These are phyloP conservation scores for Dolichallabes microphthalmus DNA, from an alignment of 2,113 vertebrate genomes.

Conservation along the genomic window DNA sequence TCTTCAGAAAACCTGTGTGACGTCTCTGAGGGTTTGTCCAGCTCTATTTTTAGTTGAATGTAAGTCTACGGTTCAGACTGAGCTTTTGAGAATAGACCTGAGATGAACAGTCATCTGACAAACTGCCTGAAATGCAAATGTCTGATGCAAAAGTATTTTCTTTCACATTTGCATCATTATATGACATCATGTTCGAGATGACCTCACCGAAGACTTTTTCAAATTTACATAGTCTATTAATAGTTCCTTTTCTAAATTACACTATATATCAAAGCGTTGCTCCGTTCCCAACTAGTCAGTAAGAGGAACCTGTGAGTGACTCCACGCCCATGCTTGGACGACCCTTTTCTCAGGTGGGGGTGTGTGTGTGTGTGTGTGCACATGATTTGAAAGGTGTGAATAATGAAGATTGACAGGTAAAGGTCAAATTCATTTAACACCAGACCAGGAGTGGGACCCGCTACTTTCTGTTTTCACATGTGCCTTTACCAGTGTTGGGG, in stretches of 20 bases:
- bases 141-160: background rate
- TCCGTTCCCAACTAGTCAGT: background rate
- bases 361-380: background rate
- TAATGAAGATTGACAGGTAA: slow-evolving; percentile 16
- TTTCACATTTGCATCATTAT: background rate
- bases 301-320: background rate
- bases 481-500: background rate
- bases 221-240: background rate
- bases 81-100: too few relatives aligned
- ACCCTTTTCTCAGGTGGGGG: background rate
- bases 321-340: background rate
- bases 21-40: too few relatives aligned
- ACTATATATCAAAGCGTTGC: background rate
- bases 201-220: background rate
- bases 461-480: background rate
- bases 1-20: too few relatives aligned
- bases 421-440: background rate
- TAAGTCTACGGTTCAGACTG: too few relatives aligned
- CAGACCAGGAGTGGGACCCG: background rate
- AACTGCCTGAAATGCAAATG: too few relatives aligned
- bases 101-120: too few relatives aligned
- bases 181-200: background rate
- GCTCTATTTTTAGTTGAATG: too few relatives aligned
- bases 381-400: slow-evolving; percentile 6
- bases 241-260: background rate